Percentiles rank a stretch among this genome's conserved stretches.
Conservation (phyloP, 2,113 vertebrate genomes). For the Ptilonorhynchus violaceus region DNA sequence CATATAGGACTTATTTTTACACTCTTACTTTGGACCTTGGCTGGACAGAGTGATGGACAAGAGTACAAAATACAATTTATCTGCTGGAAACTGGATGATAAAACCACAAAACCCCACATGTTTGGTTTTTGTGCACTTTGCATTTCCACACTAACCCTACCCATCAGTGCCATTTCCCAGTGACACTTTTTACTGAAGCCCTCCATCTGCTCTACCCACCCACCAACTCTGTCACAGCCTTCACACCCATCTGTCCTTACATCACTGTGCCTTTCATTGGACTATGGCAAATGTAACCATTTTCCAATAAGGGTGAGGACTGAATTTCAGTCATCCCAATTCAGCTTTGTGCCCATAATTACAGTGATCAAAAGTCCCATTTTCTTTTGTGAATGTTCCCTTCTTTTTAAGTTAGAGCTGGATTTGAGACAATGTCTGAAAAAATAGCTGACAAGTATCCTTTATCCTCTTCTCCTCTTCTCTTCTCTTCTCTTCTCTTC, state of each 20-base stretch:
- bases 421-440: not conserved
- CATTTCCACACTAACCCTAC: not conserved
- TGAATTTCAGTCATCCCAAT: not conserved
- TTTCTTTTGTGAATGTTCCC: not conserved
- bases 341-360: not conserved
- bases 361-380: not conserved
- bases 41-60: not conserved
- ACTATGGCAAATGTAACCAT: not conserved
- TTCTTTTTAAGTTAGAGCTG: not conserved
- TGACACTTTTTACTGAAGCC: not conserved
- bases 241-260: not conserved
- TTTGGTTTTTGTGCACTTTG: not conserved
- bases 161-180: not conserved
- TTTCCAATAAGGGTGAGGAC: not conserved
- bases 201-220: not conserved
- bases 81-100: not conserved
- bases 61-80: not conserved
- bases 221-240: not conserved
- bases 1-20: not conserved
- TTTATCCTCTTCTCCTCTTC: rapidly evolving
- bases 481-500: too few species aligned
- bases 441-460: not conserved
- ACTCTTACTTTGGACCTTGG: not conserved
- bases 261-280: not conserved
- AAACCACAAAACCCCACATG: not conserved